Percentiles rank a stretch among this genome's conserved stretches.
Evolutionary conservation across 1,140 invertebrate species (phyloP).

Genomic region (Polyergus mexicanus): DNA sequence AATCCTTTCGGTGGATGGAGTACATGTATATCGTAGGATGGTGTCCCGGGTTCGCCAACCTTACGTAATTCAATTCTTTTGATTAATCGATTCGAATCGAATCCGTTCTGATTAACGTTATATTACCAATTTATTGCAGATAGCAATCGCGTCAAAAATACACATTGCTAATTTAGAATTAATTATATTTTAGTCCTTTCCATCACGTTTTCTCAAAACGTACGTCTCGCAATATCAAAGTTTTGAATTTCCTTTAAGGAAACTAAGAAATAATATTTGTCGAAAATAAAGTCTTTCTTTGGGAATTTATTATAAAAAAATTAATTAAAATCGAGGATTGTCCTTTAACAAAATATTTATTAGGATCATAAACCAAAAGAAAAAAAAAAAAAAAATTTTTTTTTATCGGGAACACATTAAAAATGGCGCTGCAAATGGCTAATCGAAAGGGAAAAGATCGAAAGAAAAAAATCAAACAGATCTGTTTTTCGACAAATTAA

Average conservation of each 20-base stretch:
- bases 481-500: too few species aligned
- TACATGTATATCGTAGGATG: constrained; percentile 36
- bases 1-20: neutral
- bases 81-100: neutral
- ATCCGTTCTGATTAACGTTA: neutral
- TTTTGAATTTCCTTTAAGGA: neutral
- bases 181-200: neutral
- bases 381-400: too few species aligned
- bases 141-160: neutral
- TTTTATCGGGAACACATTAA: too few species aligned
- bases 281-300: too few species aligned
- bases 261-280: too few species aligned
- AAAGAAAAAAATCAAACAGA: too few species aligned
- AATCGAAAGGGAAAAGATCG: too few species aligned
- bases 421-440: too few species aligned
- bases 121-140: neutral
- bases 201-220: neutral
- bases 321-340: too few species aligned
- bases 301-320: too few species aligned
- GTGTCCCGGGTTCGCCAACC: neutral
- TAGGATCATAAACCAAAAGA: too few species aligned
- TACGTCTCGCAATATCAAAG: neutral
- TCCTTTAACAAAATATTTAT: too few species aligned
- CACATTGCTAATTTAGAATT: neutral
- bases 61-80: neutral